Evolutionary conservation across 2,888 invertebrate species (phyloP), one percentile per base, ranked within the genome.

Genomic region (Zele albiditarsus): DNA sequence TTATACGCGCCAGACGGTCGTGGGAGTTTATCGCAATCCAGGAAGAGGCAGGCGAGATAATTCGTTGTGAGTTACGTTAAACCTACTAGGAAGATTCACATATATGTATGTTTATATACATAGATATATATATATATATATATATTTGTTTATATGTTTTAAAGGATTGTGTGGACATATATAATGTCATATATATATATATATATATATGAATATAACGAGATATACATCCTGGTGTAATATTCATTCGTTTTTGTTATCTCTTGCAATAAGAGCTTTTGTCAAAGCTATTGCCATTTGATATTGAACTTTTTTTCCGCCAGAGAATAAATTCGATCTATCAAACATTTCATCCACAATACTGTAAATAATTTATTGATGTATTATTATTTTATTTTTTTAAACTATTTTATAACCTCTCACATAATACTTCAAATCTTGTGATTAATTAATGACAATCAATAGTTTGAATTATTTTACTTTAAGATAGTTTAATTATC

Each of bases 41-140:
- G 66, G 67, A 77, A 79, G 53, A 73, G 70, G 46, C 38, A 66
- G 71, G 73, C 31, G 65, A 77, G 68, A 76, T 77, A 76, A 76
- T 74, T 77, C 71, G 67, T 46, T 60, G 71, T 71, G 58, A 71
- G 65, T 70, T 70, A 67, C 65, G 62, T 62, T 71, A 71, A 71
- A 62, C 62, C 31, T 71, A 53, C 28, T 53, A 49, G 68, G 23
- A 57, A 68, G 68, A 68, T 68, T 53, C 20, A 20, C 68, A 68
- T 57, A 68, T 57, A 28, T 28, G 10, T 53, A 16, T 53, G 42
- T 58, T 62, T 71, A 20, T 27, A 28, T 70, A 31, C 60, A 70
- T 57, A 23, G 20, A 53, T 53, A 57, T 58, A 28, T 38, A 60
- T 42, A 58, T 42, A 25, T 33, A 20, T 20, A n/a, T 60, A 14